A percentile compares a stretch with the other conserved stretches of the same genome.
These are phyloP conservation scores for Rhinogobius similis DNA, from an alignment of 2,113 vertebrate genomes.

Conservation along the genomic window DNA sequence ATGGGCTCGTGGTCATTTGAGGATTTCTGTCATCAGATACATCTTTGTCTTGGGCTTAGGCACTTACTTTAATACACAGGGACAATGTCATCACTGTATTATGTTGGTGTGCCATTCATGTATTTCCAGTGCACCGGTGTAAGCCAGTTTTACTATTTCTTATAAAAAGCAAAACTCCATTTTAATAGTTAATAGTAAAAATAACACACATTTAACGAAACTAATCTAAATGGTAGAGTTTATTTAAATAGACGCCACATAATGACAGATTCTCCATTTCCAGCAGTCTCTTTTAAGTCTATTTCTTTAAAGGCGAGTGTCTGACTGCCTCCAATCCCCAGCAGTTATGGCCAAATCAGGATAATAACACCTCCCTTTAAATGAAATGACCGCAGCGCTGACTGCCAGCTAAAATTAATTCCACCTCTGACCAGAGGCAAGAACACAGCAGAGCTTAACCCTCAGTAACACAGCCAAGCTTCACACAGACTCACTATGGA, in stretches of 20 bases:
- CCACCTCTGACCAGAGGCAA: conserved; percentile 79
- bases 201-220: background rate
- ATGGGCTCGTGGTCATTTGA: conserved; percentile 68
- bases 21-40: conserved; percentile 62
- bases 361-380: conserved; percentile 83
- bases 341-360: conserved; percentile 80
- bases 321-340: conserved; percentile 73
- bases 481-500: conserved; percentile 29
- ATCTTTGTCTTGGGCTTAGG: conserved; percentile 70
- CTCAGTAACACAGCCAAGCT: conserved; percentile 49
- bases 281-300: conserved; percentile 60
- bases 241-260: conserved; percentile 28
- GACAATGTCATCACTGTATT: background rate
- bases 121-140: background rate
- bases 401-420: conserved; percentile 82
- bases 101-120: background rate
- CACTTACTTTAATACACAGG: conserved; percentile 1
- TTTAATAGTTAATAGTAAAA: background rate
- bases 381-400: conserved; percentile 83
- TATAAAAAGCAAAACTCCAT: background rate
- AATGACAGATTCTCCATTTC: conserved; percentile 18
- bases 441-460: conserved; percentile 68
- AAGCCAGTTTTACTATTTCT: background rate
- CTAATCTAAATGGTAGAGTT: background rate
- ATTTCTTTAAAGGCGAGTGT: conserved; percentile 73